Evolutionary conservation across 2,888 invertebrate genomes (phyloP).

Genomic region (Hyposoter didymator): DNA sequence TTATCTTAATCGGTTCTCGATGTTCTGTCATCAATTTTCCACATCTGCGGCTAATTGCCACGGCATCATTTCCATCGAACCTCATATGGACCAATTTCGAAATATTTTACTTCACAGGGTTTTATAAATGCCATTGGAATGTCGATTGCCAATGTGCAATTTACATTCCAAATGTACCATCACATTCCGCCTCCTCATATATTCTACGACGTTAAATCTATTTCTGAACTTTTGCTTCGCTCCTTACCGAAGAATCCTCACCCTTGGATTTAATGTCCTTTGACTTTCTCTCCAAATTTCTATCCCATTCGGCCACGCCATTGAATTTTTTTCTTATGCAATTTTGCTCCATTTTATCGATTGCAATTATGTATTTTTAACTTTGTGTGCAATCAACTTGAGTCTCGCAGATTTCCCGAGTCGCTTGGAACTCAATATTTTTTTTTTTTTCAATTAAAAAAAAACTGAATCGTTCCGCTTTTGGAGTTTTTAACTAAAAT

Average conservation of each 20-base stretch:
- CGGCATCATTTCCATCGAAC: neutral
- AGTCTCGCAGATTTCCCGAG: neutral
- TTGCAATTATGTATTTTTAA: no score
- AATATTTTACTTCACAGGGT: neutral
- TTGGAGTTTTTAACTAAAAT: neutral
- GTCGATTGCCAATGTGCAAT: slow-evolving; percentile 30
- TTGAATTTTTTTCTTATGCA: neutral
- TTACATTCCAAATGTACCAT: neutral
- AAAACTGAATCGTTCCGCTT: neutral
- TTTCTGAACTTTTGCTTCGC: slow-evolving; percentile 26
- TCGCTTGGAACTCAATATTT: neutral
- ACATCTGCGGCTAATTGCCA: neutral
- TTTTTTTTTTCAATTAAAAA: neutral
- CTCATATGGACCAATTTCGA: neutral
- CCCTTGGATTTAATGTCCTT: slow-evolving; percentile 41
- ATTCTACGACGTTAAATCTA: slow-evolving; percentile 24
- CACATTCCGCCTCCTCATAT: neutral
- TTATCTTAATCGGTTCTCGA: neutral
- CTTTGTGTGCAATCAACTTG: no score
- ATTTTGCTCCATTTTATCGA: neutral
- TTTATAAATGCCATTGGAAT: slow-evolving; percentile 25
- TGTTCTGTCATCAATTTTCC: neutral
- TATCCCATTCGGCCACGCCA: no score
- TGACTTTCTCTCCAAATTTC: neutral
- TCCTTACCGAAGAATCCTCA: neutral